Evolutionary conservation across 2,888 invertebrate genomes (phyloP), one percentile per base, ranked within the genome.

Genomic region (Nebria salina): DNA sequence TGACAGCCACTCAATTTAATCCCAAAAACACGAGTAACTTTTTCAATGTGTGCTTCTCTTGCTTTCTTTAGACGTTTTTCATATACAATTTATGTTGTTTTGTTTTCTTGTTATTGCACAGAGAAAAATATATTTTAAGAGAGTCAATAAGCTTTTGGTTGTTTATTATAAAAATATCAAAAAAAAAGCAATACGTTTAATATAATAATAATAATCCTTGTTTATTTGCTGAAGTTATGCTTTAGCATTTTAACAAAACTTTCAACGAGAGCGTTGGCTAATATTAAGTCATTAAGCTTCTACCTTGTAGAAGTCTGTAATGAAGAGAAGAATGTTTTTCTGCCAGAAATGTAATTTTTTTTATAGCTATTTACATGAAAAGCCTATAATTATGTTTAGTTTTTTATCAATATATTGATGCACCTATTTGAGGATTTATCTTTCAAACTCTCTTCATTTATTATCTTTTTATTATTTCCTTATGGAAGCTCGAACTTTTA

Each of bases 1-100:
- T 77, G 72, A 65, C 77, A 77, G 72, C 77, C 77, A 77, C 77
- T 77, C 72, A 72, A 72, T 77, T 72, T 77, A 77, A 77, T 77
- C 77, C 76, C 25, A 25, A 76, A 66, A 54, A 76, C 76, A 76
- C 68, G 76, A 15, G n/a, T 72, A 77, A 54, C 54, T 54, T 54
- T 54, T 13, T 54, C 13, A 2, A 11, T 34, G 66, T 75, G 15
- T 65, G 76, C 26, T 25, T 7, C 41, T 34, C 4, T 72, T 4
- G 26, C 6, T 15, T 9, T 76, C 34, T 41, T 25, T 6, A 11
- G 41, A 66, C 34, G 41, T 20, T 66, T 76, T 15, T 75, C 26
- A 75, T 75, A 74, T 5, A 54, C 54, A 13, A 13, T 54, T 54
- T 54, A 54, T 54, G 8, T 54, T 54, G 54, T 54, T 54, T 54